phyloP scores from a whole-genome alignment of 2,113 vertebrate species.

The Aspidoscelis tigris region DNA sequence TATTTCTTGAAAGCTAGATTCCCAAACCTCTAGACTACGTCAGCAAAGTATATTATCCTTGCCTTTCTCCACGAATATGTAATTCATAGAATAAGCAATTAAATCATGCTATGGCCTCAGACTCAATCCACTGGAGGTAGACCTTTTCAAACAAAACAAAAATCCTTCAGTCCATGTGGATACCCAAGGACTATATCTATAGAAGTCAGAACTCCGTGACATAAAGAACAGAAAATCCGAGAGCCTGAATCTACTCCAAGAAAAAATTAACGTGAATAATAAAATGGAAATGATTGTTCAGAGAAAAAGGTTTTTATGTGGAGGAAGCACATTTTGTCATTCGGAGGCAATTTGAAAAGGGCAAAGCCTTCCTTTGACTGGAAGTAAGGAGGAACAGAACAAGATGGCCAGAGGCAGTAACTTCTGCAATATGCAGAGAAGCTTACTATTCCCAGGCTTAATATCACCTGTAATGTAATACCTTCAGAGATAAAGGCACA shows the following conservation, averaged over 20 bases:
- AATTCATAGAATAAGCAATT: neutral
- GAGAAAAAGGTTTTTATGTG: constrained; percentile 15
- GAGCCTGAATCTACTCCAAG: neutral
- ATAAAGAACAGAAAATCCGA: too few relatives aligned
- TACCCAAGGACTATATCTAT: neutral
- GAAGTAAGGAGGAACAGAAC: neutral
- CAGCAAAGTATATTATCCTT: neutral
- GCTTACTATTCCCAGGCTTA: constrained; percentile 7
- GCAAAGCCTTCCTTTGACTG: constrained; percentile 15
- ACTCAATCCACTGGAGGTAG: neutral
- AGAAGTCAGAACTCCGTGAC: neutral
- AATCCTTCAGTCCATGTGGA: neutral
- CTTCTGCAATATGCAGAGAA: neutral
- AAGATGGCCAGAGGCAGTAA: constrained; percentile 24
- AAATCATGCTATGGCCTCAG: neutral
- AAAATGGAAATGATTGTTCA: constrained; percentile 7
- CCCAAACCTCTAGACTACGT: neutral
- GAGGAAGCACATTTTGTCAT: constrained; percentile 29
- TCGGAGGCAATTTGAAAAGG: constrained; percentile 31
- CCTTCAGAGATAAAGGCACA: neutral
- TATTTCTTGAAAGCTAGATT: neutral
- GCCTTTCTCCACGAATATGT: neutral
- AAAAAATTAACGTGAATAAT: neutral
- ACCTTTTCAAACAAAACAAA: neutral
- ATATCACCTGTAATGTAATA: neutral